A percentile compares a stretch with the other conserved stretches of the same genome.
Evolutionary conservation across 2,113 vertebrate genomes (phyloP).

Genomic region (Melierax canorus): DNA sequence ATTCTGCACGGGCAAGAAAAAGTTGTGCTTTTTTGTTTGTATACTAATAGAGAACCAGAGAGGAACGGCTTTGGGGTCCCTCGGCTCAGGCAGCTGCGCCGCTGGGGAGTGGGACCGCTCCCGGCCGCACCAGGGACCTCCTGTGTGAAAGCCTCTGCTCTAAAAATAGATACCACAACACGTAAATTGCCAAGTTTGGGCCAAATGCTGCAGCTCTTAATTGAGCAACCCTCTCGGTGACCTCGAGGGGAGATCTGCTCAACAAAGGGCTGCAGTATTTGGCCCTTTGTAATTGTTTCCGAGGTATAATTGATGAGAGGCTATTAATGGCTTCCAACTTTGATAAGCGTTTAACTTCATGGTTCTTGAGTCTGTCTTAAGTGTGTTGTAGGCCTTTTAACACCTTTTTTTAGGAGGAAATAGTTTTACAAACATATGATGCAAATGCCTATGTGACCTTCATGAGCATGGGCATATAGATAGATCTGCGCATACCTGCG

Average conservation of each 20-base stretch:
- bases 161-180: not conserved
- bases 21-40: not conserved
- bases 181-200: not conserved
- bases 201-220: not conserved
- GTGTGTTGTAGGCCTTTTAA: not conserved
- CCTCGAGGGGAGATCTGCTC: not conserved
- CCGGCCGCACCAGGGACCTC: rapidly evolving
- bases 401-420: not conserved
- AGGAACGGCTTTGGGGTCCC: not conserved
- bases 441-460: not conserved
- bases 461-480: not conserved
- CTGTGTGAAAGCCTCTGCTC: not conserved
- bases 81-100: rapidly evolving
- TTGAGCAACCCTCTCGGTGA: not conserved
- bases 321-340: conserved; percentile 15
- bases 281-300: conserved; percentile 10
- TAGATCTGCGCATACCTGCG: not conserved
- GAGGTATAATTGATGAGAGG: conserved; percentile 35
- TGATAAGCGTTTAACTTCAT: conserved; percentile 4
- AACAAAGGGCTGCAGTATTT: not conserved
- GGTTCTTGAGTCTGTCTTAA: not conserved
- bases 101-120: not conserved
- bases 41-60: not conserved
- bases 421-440: not conserved
- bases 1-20: not conserved